These are phyloP conservation scores for Argyresthia goedartella DNA, from an alignment of 2,888 invertebrate species.

Conservation along the genomic window DNA sequence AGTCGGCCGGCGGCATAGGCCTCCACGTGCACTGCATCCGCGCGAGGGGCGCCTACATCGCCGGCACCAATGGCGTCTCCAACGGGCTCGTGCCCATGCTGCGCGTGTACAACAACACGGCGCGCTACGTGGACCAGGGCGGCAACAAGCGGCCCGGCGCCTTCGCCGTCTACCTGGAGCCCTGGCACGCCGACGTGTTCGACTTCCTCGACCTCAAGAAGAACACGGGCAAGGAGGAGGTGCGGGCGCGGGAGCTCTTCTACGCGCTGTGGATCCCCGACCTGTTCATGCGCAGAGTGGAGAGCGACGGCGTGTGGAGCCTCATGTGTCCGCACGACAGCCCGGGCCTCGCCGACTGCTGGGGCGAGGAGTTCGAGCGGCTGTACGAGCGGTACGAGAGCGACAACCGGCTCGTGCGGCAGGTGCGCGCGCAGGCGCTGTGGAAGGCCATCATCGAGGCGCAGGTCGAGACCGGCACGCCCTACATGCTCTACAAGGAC, in stretches of 20 bases:
- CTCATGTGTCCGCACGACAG: slow-evolving; percentile 97
- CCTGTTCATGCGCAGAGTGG: slow-evolving; percentile 96
- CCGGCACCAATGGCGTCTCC: slow-evolving; percentile 94
- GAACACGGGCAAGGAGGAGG: slow-evolving; percentile 96
- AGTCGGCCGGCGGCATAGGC: slow-evolving; percentile 97
- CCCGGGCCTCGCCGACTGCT: slow-evolving; percentile 91
- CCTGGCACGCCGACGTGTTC: slow-evolving; percentile 98
- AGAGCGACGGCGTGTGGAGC: slow-evolving; percentile 88
- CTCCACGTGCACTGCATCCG: slow-evolving; percentile 96
- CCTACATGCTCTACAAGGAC: slow-evolving; percentile 98
- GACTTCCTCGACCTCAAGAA: slow-evolving; percentile 95
- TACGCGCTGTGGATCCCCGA: slow-evolving; percentile 99
- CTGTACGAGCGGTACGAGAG: slow-evolving; percentile 90
- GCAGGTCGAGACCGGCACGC: slow-evolving; percentile 98
- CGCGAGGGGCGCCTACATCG: slow-evolving; percentile 91
- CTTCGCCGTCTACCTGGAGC: slow-evolving; percentile 97
- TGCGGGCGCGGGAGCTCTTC: slow-evolving; percentile 94
- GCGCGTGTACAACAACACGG: slow-evolving; percentile 94
- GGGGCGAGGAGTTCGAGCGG: slow-evolving; percentile 95
- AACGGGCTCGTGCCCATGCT: slow-evolving; percentile 98
- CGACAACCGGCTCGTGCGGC: slow-evolving; percentile 78
- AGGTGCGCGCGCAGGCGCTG: slow-evolving; percentile 85
- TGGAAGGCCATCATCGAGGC: slow-evolving; percentile 96
- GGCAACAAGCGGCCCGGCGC: slow-evolving; percentile 98
- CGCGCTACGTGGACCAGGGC: slow-evolving; percentile 97